A percentile compares a stretch with the other conserved stretches of the same genome.
These are phyloP conservation scores for Crocidura indochinensis DNA, from an alignment of 2,797 vertebrate genomes.

Conservation along the genomic window DNA sequence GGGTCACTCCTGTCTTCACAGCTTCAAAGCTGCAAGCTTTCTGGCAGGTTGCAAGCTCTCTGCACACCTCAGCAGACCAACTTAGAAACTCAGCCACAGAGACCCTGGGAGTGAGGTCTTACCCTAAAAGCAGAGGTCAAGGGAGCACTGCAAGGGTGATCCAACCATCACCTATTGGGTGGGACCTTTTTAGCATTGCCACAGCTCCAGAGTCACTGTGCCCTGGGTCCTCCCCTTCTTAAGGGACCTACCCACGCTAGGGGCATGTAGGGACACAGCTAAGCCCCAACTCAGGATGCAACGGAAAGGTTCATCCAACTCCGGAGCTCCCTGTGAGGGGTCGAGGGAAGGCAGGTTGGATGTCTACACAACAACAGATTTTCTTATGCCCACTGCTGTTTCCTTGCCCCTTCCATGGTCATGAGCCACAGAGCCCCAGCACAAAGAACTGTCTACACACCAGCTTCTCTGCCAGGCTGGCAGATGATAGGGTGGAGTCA, in stretches of 20 bases:
- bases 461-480: neutral
- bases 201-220: rapidly evolving
- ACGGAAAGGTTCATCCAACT: neutral
- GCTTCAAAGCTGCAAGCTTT: neutral
- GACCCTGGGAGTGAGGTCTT: neutral
- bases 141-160: rapidly evolving
- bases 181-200: neutral
- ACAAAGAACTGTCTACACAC: neutral
- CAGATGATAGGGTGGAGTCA: no score
- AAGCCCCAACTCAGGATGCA: no score
- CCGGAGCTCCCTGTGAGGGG: neutral
- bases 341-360: no score
- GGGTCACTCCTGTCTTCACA: neutral
- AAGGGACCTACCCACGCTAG: neutral
- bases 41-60: neutral
- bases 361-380: rapidly evolving
- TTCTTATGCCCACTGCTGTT: neutral
- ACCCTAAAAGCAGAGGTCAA: neutral
- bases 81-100: neutral
- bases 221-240: neutral
- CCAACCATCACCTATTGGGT: neutral
- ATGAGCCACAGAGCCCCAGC: neutral
- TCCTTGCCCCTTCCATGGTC: neutral
- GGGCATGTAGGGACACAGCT: no score
- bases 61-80: no score